These are phyloP conservation scores for Rhingia rostrata DNA, from an alignment of 2,888 invertebrate genomes.

Conservation along the genomic window DNA sequence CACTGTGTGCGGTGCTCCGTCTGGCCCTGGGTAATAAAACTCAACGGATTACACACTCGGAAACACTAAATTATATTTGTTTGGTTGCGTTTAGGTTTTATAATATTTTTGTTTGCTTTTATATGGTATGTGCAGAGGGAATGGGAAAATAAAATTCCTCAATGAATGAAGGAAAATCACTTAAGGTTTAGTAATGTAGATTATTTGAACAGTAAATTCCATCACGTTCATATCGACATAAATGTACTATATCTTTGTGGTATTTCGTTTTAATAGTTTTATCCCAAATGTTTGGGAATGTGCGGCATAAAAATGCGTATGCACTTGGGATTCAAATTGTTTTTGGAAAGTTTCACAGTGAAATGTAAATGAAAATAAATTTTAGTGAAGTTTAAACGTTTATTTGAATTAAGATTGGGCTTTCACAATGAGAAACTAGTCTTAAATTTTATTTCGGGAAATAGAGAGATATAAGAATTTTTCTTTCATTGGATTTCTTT, in stretches of 20 bases:
- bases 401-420: no score
- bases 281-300: neutral
- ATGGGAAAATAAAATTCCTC: conserved; percentile 13
- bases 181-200: neutral
- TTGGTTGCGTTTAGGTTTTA: conserved; percentile 32
- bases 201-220: conserved; percentile 26
- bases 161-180: neutral
- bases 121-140: conserved; percentile 2
- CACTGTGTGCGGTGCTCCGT: conserved; percentile 14
- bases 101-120: conserved; percentile 44
- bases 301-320: neutral
- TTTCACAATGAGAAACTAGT: no score
- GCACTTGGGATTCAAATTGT: no score
- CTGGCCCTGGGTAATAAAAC: conserved; percentile 34
- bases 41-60: conserved; percentile 9
- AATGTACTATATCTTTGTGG: neutral
- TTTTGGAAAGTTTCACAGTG: no score
- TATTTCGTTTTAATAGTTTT: neutral
- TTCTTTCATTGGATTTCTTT: no score
- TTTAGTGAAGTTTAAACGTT: no score
- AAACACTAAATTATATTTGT: conserved; percentile 24
- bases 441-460: no score
- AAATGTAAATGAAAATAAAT: no score
- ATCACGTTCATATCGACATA: neutral
- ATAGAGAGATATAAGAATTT: no score